A percentile compares a stretch with the other conserved stretches of the same genome.
These are phyloP conservation scores for Cryptosula pallasiana DNA, from an alignment of 2,888 invertebrate species.

Conservation along the genomic window DNA sequence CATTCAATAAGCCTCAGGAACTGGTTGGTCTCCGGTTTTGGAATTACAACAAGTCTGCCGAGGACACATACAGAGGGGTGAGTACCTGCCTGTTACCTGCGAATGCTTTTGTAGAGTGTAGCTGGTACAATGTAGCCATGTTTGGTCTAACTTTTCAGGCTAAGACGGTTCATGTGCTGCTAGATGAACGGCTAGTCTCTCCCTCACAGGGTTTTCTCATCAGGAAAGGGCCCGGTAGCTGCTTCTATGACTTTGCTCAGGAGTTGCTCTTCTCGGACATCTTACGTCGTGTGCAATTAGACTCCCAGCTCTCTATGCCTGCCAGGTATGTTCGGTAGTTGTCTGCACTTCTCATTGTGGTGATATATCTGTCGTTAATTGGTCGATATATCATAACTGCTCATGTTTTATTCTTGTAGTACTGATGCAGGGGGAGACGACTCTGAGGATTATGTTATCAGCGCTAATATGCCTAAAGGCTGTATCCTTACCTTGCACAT, in stretches of 20 bases:
- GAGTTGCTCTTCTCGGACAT: constrained; percentile 54
- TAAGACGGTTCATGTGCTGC: constrained; percentile 49
- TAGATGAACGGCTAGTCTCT: constrained; percentile 51
- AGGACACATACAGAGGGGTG: constrained; percentile 58
- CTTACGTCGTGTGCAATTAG: neutral
- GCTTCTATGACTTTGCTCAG: constrained; percentile 73
- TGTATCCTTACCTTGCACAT: too few relatives aligned
- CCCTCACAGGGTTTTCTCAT: constrained; percentile 58
- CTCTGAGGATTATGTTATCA: neutral
- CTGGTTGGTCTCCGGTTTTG: constrained; percentile 64
- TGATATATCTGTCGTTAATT: neutral
- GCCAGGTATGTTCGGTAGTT: neutral
- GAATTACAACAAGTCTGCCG: constrained; percentile 75
- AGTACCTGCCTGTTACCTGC: too few relatives aligned
- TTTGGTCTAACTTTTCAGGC: constrained; percentile 48
- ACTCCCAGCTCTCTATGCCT: constrained; percentile 1
- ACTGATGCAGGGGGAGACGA: neutral
- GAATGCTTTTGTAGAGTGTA: too few relatives aligned
- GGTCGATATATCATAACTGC: too few relatives aligned
- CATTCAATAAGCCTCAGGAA: constrained; percentile 39
- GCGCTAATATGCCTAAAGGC: constrained; percentile 43
- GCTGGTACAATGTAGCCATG: too few relatives aligned
- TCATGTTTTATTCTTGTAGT: neutral
- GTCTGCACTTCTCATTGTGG: neutral
- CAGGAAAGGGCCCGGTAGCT: constrained; percentile 70